Conservation (phyloP, 2,888 invertebrate species). For the Synanthedon andrenaeformis region DNA sequence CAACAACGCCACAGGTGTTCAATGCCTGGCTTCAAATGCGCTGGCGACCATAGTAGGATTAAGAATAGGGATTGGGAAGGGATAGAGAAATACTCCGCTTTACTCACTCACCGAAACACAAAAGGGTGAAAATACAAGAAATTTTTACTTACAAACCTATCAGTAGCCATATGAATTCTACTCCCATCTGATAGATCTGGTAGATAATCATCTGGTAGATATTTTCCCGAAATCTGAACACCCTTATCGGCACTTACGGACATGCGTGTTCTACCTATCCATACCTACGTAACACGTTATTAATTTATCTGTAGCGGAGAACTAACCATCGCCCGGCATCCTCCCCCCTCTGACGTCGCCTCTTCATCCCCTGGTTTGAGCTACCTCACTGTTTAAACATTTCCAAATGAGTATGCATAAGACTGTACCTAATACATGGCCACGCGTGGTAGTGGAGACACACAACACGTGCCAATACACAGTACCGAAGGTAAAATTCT, state of each 20-base stretch:
- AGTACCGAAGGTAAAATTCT: too few relatives aligned
- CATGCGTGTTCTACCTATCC: slow-evolving; percentile 54
- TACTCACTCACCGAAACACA: too few relatives aligned
- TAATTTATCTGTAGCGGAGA: slow-evolving; percentile 68
- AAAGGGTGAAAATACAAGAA: too few relatives aligned
- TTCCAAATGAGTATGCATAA: slow-evolving; percentile 68
- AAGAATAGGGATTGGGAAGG: too few relatives aligned
- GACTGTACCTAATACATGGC: slow-evolving; percentile 56
- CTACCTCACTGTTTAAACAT: slow-evolving; percentile 56
- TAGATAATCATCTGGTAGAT: too few relatives aligned
- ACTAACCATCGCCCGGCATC: slow-evolving; percentile 54
- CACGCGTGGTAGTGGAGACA: slow-evolving; percentile 30
- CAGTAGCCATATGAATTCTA: too few relatives aligned
- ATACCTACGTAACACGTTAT: slow-evolving; percentile 51
- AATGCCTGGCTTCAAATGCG: too few relatives aligned
- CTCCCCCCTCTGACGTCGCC: slow-evolving; percentile 14
- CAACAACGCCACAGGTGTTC: too few relatives aligned
- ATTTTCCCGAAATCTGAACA: slow-evolving; percentile 13
- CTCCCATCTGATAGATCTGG: too few relatives aligned
- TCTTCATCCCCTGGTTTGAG: slow-evolving; percentile 11
- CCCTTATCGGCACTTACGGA: slow-evolving; percentile 38
- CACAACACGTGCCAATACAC: background rate
- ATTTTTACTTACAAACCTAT: too few relatives aligned
- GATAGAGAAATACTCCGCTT: too few relatives aligned
- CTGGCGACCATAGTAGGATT: too few relatives aligned